Percentiles rank a stretch among this genome's conserved stretches.
Evolutionary conservation across 2,797 vertebrate genomes (phyloP).

Genomic region (Hirundo rustica): DNA sequence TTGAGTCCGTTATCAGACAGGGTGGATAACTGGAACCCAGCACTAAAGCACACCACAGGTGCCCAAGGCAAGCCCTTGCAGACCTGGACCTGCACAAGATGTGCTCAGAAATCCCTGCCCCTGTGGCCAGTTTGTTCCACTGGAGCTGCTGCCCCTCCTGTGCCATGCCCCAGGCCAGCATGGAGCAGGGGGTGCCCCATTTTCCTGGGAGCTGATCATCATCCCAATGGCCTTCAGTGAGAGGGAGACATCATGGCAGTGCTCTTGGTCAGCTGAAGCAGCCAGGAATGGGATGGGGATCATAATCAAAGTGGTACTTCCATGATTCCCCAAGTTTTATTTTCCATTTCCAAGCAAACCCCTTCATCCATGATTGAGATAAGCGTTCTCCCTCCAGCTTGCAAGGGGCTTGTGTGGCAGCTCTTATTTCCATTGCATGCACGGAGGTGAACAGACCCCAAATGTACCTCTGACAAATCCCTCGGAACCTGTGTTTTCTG

Average conservation of each 20-base stretch:
- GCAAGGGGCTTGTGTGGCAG: neutral
- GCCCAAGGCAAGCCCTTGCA: neutral
- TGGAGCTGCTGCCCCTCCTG: neutral
- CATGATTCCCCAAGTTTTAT: neutral
- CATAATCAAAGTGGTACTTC: neutral
- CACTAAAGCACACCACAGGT: neutral
- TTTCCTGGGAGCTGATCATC: neutral
- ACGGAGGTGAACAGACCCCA: neutral
- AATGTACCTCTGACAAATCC: neutral
- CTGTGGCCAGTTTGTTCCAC: neutral
- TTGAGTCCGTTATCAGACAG: neutral
- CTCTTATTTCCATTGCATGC: neutral
- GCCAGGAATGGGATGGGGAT: neutral
- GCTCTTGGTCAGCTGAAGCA: neutral
- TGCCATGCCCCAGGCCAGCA: neutral
- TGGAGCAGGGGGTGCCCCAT: neutral
- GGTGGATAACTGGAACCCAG: neutral
- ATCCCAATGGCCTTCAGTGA: fast-evolving
- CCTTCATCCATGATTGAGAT: neutral
- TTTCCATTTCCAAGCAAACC: neutral
- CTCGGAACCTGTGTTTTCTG: neutral
- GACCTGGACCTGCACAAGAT: neutral
- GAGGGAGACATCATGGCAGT: fast-evolving
- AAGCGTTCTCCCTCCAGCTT: neutral
- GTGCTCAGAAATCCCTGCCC: neutral